Evolutionary conservation across 1,140 invertebrate genomes (phyloP), one percentile per base, ranked within the genome.

Genomic region (Aphelenchoides besseyi): DNA sequence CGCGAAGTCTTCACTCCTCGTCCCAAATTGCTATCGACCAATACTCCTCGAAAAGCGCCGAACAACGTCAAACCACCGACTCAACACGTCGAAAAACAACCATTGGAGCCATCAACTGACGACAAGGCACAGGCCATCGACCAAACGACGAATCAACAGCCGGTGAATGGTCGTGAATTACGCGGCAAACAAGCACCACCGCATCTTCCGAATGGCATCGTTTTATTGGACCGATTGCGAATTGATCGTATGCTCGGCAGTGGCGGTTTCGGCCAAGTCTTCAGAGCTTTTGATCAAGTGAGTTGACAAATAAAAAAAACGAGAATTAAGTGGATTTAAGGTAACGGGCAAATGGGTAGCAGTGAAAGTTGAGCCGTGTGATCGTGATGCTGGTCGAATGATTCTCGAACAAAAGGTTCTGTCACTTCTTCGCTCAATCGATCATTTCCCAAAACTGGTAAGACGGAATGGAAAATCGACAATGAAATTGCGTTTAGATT

Each of bases 391-490:
- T 33, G 59, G 69, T 16, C 59, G 69, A 48, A 70, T 70, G 69
- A 70, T 70, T 53, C 33, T 70, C n/a, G 69, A 70, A 53, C 69
- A 70, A 26, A 52, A 64, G n/a, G 63, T 67, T 32, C 35, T 70
- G 1, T 26, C 26, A 18, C 23, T 52, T 29, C 55, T 70, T n/a
- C 57, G 69, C 23, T 35, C 32, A 32, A 69, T 53, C 18, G 23
- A 54, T 3, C 67, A 69, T 54, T 30, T 53, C 2, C 67, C 67
- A 8, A 28, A 35, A 23, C 33, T 69, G 55, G 55, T 59, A 59
- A 12, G n/a, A 26, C 55, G 12, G 1, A 12, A 12, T 1, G 1
- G 12, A 12, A 28, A 59, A 59, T 18, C 1, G 29, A 30, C 1
- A 23, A 18, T 5, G 26, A 9, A 23, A 3, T 26, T 32, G 3